Evolutionary conservation across 2,888 invertebrate genomes (phyloP), one percentile per base, ranked within the genome.

Genomic region (Entomobrya proxima): DNA sequence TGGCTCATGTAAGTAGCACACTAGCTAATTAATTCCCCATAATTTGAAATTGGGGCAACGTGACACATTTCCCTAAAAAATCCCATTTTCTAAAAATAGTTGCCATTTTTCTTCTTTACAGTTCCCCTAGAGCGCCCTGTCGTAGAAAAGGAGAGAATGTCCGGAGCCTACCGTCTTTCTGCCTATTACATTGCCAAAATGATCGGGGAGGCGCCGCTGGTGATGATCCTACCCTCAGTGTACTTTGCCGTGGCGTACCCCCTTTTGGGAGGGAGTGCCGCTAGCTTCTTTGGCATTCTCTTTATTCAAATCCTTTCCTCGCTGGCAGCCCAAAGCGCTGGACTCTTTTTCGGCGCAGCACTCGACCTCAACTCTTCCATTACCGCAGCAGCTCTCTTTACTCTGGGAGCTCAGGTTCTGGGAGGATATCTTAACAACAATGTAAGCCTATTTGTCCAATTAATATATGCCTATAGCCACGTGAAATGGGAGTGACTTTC

Each of bases 61-160:
- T 47, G 15, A n/a, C 11, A 55, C 11, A 21, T 67, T 18, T 64
- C 9, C 6, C 30, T 1, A 4, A n/a, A 61, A 11, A 13, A 21
- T 55, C 2, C 6, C n/a, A 32, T 72, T 72, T 72, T 75, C 30
- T 44, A 55, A 11, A 55, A 55, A 55, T 55, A n/a, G 13, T 55
- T 18, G 44, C 44, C 15, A 40, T 40, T 64, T 86, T n/a, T 77
- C 47, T 61, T 82, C 44, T 74, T 91, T 93, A 0, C 92, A 96
- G 96, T 96, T 93, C 96, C 96, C 81, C 94, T 95, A 72, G 96
- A 96, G 92, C 93, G 95, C 89, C 95, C 95, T 92, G 95, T 96
- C 50, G 95, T 96, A 88, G 95, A 95, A 91, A 96, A 96, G 91
- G 96, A 96, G 91, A 93, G 96, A 84, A 93, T 94, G 89, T 95